Evolutionary conservation across 2,888 invertebrate genomes (phyloP).

Genomic region (Aphrophora alni): DNA sequence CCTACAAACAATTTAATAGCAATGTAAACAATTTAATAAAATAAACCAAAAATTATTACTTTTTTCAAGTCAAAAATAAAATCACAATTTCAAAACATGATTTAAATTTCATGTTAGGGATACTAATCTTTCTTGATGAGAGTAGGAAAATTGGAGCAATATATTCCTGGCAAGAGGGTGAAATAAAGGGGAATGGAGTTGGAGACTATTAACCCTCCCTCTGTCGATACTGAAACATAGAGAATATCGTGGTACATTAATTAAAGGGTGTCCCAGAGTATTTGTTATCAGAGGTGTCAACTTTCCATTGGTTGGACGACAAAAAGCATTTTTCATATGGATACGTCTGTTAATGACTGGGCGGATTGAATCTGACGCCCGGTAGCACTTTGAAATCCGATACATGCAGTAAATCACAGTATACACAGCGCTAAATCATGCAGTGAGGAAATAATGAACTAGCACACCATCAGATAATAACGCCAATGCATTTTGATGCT

Average conservation of each 20-base stretch:
- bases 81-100: not conserved
- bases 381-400: slow-evolving; percentile 4
- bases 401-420: not conserved
- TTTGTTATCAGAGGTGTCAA: slow-evolving; percentile 9
- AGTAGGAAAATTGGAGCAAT: not conserved
- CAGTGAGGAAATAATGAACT: not conserved
- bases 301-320: not conserved
- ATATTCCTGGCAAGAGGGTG: not conserved
- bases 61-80: not conserved
- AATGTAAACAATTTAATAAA: too few species aligned
- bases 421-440: not conserved
- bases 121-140: not conserved
- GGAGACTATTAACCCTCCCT: not conserved
- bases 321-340: slow-evolving; percentile 1
- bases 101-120: not conserved
- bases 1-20: too few species aligned
- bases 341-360: not conserved
- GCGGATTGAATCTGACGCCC: slow-evolving; percentile 2
- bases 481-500: slow-evolving; percentile 3
- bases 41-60: too few species aligned
- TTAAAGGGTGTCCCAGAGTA: not conserved
- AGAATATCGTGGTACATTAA: slow-evolving; percentile 1
- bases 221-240: slow-evolving; percentile 2
- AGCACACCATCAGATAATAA: not conserved
- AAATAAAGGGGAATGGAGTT: not conserved